These are phyloP conservation scores for Astropecten irregularis DNA, from an alignment of 53 echinoderm and acorn worm genomes.

Conservation along the genomic window DNA sequence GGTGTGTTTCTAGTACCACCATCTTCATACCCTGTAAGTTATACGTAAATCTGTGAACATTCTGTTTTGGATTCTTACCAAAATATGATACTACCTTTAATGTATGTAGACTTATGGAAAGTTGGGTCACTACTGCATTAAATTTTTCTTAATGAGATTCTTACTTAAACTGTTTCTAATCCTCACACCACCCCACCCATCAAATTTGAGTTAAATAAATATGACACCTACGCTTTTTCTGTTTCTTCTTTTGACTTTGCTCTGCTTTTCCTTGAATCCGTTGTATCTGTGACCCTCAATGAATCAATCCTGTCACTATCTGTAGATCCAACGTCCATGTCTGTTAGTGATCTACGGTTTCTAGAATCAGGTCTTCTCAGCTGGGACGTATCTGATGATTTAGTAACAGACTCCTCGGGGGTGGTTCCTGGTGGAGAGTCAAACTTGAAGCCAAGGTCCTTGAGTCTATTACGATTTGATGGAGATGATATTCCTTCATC, in stretches of 20 bases:
- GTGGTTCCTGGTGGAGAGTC: conserved; percentile 42
- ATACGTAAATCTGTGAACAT: too few species aligned
- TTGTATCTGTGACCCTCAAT: not conserved
- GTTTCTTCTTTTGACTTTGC: not conserved
- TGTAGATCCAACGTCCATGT: not conserved
- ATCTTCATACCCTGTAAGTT: too few species aligned
- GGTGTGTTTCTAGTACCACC: too few species aligned
- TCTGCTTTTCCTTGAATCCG: conserved; percentile 9
- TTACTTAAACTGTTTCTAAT: too few species aligned
- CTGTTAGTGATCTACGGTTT: conserved; percentile 56
- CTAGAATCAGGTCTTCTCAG: conserved; percentile 40
- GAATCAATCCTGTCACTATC: conserved; percentile 11
- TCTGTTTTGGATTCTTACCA: too few species aligned
- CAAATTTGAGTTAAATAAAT: too few species aligned
- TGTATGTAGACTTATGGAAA: too few species aligned
- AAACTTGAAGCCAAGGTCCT: conserved; percentile 76
- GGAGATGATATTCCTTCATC: conserved; percentile 1
- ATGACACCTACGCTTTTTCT: conserved; percentile 11
- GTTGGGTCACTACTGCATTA: too few species aligned
- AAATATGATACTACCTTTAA: too few species aligned
- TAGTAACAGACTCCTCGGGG: conserved; percentile 2
- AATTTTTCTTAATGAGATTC: too few species aligned
- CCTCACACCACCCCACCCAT: too few species aligned
- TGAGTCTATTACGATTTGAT: conserved; percentile 58
- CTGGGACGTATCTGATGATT: not conserved